Conservation (phyloP, 2,797 vertebrate species). For the Coreius guichenoti region DNA sequence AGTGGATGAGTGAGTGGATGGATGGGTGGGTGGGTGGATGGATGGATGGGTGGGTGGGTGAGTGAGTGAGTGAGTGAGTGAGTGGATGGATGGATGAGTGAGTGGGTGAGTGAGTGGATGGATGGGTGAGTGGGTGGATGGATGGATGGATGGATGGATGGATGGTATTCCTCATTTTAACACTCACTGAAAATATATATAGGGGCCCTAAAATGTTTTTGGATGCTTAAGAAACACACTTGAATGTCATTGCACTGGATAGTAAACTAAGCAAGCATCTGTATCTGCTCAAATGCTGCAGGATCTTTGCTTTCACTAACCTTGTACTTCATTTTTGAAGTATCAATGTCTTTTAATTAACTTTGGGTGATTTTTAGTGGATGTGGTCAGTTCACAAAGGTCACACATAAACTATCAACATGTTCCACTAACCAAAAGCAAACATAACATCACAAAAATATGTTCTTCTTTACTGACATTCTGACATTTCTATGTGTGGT, state of each 20-base stretch:
- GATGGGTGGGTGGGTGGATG: too few relatives aligned
- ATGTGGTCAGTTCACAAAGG: background rate
- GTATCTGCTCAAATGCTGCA: background rate
- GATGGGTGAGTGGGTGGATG: too few relatives aligned
- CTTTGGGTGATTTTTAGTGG: background rate
- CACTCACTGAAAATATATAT: too few relatives aligned
- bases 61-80: accelerated
- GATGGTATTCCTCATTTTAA: too few relatives aligned
- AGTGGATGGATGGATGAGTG: too few relatives aligned
- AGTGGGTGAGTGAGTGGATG: accelerated
- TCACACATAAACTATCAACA: background rate
- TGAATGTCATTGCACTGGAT: background rate
- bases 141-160: accelerated
- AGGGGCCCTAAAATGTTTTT: too few relatives aligned
- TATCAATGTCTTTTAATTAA: background rate
- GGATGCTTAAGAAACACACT: background rate
- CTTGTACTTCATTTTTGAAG: background rate
- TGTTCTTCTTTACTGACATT: background rate
- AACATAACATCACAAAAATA: background rate
- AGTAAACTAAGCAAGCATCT: background rate
- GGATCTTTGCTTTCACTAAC: background rate
- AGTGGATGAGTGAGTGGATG: too few relatives aligned
- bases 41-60: too few relatives aligned
- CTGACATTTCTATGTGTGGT: background rate
- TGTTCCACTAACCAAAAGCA: background rate